These are phyloP conservation scores for Pteropus alecto DNA, from an alignment of 2,113 vertebrate genomes.

Conservation along the genomic window DNA sequence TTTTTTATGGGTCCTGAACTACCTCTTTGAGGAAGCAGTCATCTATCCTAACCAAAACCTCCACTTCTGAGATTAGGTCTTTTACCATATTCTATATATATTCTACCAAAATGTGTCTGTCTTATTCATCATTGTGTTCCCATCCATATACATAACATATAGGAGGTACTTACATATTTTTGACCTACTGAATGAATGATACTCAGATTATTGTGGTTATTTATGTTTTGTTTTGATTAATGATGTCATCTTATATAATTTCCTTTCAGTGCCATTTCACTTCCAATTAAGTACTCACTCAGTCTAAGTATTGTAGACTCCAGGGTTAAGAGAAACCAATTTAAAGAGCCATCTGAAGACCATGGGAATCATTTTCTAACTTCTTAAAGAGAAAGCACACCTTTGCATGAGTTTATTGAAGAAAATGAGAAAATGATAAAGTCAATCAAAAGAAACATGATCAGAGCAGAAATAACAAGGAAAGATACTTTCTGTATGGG, in stretches of 20 bases:
- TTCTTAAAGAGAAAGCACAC: constrained; percentile 19
- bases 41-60: neutral
- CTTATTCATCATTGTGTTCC: neutral
- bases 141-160: neutral
- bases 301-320: neutral
- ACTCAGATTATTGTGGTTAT: neutral
- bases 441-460: neutral
- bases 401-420: constrained; percentile 16
- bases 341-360: constrained; percentile 4
- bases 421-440: constrained; percentile 27
- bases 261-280: constrained; percentile 16
- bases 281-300: neutral
- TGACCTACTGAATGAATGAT: neutral
- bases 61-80: neutral
- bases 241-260: neutral
- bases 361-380: constrained; percentile 12
- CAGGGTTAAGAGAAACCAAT: neutral
- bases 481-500: neutral
- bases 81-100: neutral
- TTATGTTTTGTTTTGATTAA: constrained; percentile 37
- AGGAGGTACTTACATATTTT: neutral
- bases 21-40: neutral
- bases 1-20: neutral
- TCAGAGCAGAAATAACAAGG: constrained; percentile 28
- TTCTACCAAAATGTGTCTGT: neutral